Percentiles rank a stretch among this genome's conserved stretches.
Evolutionary conservation across 2,113 vertebrate species (phyloP).

Genomic region (Tyto alba): DNA sequence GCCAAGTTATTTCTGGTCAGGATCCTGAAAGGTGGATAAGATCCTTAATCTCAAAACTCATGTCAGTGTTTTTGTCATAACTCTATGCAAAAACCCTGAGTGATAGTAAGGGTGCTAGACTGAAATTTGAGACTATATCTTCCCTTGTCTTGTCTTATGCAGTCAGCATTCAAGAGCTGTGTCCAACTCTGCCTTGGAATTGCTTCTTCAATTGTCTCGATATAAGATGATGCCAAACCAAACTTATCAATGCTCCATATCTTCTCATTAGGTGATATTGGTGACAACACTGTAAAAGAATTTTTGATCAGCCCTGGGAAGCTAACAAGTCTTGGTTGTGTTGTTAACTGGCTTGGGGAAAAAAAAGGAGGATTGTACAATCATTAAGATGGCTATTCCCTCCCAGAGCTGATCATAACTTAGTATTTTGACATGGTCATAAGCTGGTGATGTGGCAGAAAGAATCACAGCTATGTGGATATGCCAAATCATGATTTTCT

Average conservation of each 20-base stretch:
- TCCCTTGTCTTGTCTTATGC: background rate
- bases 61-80: background rate
- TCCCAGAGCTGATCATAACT: background rate
- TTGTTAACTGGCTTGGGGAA: background rate
- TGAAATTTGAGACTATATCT: background rate
- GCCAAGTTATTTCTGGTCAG: background rate
- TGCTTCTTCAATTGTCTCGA: background rate
- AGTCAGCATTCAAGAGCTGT: background rate
- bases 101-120: background rate
- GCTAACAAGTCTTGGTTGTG: background rate
- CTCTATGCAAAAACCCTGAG: background rate
- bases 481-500: background rate
- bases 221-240: background rate
- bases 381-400: background rate
- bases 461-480: background rate
- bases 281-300: background rate
- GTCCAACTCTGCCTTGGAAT: background rate
- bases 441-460: background rate
- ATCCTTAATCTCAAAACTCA: background rate
- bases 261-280: background rate
- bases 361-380: background rate
- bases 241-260: background rate
- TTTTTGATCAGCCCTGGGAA: background rate
- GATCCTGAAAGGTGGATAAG: background rate
- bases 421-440: background rate